A percentile compares a stretch with the other conserved stretches of the same genome.
These are phyloP conservation scores for Drosophila gaucha DNA, from an alignment of 2,888 invertebrate species.

Conservation along the genomic window DNA sequence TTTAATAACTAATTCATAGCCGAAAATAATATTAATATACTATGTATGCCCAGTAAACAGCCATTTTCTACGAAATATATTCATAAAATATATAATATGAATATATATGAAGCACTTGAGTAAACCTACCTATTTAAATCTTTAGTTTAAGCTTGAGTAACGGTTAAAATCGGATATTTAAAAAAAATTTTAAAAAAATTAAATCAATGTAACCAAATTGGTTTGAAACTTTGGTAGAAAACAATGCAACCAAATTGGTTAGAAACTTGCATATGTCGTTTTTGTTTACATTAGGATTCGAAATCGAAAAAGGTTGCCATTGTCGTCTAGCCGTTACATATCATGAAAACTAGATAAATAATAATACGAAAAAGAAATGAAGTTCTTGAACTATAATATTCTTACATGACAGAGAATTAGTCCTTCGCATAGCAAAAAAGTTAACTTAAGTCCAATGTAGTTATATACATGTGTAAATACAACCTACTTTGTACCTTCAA, in stretches of 20 bases:
- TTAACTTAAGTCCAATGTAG: conserved; percentile 12
- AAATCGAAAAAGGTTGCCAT: conserved; percentile 64
- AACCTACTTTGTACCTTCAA: conserved; percentile 41
- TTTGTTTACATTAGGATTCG: conserved; percentile 39
- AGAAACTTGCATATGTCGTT: conserved; percentile 12
- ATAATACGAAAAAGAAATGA: conserved; percentile 10
- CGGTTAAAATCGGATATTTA: conserved; percentile 48
- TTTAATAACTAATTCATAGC: conserved; percentile 30
- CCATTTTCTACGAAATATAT: conserved; percentile 22
- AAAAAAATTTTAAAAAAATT: conserved; percentile 2
- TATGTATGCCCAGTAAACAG: conserved; percentile 7
- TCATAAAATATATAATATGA: conserved; percentile 6
- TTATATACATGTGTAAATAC: conserved; percentile 13
- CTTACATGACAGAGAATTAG: conserved; percentile 29
- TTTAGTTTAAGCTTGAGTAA: conserved; percentile 49
- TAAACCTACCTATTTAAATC: conserved; percentile 14
- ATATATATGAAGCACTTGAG: conserved; percentile 26
- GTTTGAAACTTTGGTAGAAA: conserved; percentile 40
- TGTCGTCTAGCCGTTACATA: conserved; percentile 69
- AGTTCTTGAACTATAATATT: conserved; percentile 16
- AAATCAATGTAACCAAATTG: conserved; percentile 64
- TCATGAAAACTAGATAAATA: conserved; percentile 28
- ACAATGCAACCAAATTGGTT: conserved; percentile 65
- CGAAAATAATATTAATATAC: conserved; percentile 24
- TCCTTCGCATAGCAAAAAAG: conserved; percentile 26